Evolutionary conservation across 1,140 invertebrate species (phyloP).

Genomic region (Paraescarpia echinospica): DNA sequence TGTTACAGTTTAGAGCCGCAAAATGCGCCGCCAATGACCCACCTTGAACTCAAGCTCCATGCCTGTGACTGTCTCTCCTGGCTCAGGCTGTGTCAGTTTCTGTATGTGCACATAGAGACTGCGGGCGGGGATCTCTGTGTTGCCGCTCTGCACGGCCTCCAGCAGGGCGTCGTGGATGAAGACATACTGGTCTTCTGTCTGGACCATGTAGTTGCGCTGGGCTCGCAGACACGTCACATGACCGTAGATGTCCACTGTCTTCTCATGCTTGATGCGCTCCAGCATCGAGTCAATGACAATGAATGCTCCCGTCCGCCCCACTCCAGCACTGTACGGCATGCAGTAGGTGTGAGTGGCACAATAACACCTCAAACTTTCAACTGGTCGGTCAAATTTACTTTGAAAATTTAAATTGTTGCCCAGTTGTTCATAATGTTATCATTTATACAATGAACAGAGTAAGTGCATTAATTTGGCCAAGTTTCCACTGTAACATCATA

Average conservation of each 20-base stretch:
- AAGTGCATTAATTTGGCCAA: too few species aligned
- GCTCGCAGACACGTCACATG: slow-evolving; percentile 96
- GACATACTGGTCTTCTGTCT: slow-evolving; percentile 99
- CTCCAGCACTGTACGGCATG: slow-evolving; percentile 83
- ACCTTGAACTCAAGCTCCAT: slow-evolving; percentile 98
- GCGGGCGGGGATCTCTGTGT: slow-evolving; percentile 89
- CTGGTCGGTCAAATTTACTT: too few species aligned
- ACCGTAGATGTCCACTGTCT: slow-evolving; percentile 98
- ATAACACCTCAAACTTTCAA: not conserved
- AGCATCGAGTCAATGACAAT: slow-evolving; percentile 99
- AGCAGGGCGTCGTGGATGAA: slow-evolving; percentile 93
- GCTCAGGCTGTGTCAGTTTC: slow-evolving; percentile 67
- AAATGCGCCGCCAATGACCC: slow-evolving; percentile 25
- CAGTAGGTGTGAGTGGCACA: not conserved
- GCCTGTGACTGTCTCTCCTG: slow-evolving; percentile 70
- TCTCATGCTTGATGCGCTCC: slow-evolving; percentile 73
- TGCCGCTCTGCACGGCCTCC: slow-evolving; percentile 93
- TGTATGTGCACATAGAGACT: slow-evolving; percentile 93
- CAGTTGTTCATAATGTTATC: too few species aligned
- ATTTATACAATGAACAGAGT: too few species aligned
- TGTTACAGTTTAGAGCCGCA: too few species aligned
- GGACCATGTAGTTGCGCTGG: slow-evolving; percentile 74
- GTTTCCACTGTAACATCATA: too few species aligned
- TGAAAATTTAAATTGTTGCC: too few species aligned
- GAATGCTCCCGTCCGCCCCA: slow-evolving; percentile 94